Base-by-base conservation (phyloP, 2,888 invertebrate genomes). In the Branchellion lobata region DNA sequence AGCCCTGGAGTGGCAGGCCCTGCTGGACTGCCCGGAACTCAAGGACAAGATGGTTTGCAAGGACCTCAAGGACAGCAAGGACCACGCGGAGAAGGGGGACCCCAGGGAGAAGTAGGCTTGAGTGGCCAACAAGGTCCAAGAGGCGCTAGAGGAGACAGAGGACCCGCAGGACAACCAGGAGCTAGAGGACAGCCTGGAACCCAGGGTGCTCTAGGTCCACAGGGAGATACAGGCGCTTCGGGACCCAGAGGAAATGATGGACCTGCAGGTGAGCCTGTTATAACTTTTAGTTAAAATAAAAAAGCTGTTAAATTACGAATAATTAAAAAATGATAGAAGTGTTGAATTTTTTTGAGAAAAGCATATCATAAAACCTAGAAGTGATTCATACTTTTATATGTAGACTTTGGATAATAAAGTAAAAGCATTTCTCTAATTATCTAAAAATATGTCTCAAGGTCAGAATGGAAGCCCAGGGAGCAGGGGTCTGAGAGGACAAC, bases 241-340 rank as follows among this genome's bases (percentile, higher is more conserved):
- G 81, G 81, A 40, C 57, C 75, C 29, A n/a, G 80, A 34, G 81
- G 81, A 57, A 57, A 24, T n/a, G 21, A 57, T 57, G 61, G 61
- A 57, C 3, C 8, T 57, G n/a, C 61, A 8, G 61, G 61, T 57
- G 61, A 57, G 24, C 3, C n/a, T 57, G 8, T 57, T 57, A 14
- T 47, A 8, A 47, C n/a, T n/a, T n/a, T n/a, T n/a, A n/a, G n/a
- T n/a, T n/a, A n/a, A n/a, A n/a, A n/a, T n/a, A n/a, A n/a, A n/a
- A n/a, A n/a, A n/a, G n/a, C n/a, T n/a, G n/a, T n/a, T n/a, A n/a
- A n/a, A n/a, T n/a, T n/a, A n/a, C n/a, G n/a, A n/a, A n/a, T n/a
- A n/a, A n/a, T n/a, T n/a, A n/a, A n/a, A n/a, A n/a, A n/a, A n/a
- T n/a, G n/a, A n/a, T n/a, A n/a, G n/a, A n/a, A n/a, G n/a, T n/a